phyloP scores from a whole-genome alignment of 2,888 invertebrate species.

The Dysmachus trigonus region DNA sequence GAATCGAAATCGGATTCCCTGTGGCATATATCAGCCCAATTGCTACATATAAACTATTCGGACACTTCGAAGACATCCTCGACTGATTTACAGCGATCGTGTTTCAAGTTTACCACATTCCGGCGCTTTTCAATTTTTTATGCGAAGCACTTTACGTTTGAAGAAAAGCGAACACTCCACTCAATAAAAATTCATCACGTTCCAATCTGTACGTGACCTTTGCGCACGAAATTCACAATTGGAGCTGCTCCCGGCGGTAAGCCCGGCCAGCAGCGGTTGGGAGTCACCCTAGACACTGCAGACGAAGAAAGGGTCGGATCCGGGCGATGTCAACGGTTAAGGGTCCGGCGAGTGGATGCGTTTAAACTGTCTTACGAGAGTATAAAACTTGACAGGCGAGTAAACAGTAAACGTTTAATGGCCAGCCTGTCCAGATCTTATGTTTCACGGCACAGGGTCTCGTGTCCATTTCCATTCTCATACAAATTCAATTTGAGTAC shows the following conservation, averaged over 20 bases:
- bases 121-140: conserved; percentile 33
- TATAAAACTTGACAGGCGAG: conserved; percentile 1
- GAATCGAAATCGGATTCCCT: neutral
- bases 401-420: conserved; percentile 10
- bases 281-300: neutral
- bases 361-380: neutral
- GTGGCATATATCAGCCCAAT: neutral
- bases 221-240: conserved; percentile 14
- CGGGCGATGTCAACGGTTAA: neutral
- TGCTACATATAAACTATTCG: conserved; percentile 23
- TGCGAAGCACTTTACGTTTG: conserved; percentile 13
- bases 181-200: conserved; percentile 31
- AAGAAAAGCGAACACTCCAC: conserved; percentile 26
- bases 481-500: neutral
- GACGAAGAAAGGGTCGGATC: neutral
- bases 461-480: neutral
- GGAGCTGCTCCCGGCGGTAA: neutral
- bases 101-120: conserved; percentile 29
- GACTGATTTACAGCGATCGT: conserved; percentile 27
- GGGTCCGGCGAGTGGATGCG: neutral
- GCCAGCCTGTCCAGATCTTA: neutral
- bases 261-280: neutral
- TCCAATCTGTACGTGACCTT: conserved; percentile 23
- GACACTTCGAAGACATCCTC: conserved; percentile 30
- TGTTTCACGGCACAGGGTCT: neutral